Percentiles rank a stretch among this genome's conserved stretches.
These are phyloP conservation scores for Ranitomeya imitator DNA, from an alignment of 2,113 vertebrate species.

Conservation along the genomic window DNA sequence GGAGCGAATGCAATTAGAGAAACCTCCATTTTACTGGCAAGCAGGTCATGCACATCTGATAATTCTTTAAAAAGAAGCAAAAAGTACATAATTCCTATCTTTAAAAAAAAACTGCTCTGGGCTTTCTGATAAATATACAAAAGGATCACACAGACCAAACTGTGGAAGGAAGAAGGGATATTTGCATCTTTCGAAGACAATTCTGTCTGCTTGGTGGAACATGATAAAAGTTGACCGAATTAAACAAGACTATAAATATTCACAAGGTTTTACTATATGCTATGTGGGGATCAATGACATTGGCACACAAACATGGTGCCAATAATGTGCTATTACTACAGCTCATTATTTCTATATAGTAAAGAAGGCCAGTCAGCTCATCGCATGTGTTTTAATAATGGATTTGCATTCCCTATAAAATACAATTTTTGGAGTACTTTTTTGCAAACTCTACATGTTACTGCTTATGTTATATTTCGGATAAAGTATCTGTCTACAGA, in stretches of 20 bases:
- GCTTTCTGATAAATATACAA: not conserved
- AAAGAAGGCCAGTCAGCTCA: not conserved
- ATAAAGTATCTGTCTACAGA: no score
- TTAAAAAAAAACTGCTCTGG: not conserved
- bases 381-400: not conserved
- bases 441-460: not conserved
- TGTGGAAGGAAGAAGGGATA: not conserved
- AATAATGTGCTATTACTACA: not conserved
- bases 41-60: not conserved
- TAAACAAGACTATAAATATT: not conserved
- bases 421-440: not conserved
- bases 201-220: not conserved
- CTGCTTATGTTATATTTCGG: not conserved
- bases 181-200: constrained; percentile 4
- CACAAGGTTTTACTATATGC: not conserved
- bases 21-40: no score
- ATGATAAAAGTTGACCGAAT: not conserved
- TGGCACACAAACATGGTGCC: not conserved
- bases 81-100: no score
- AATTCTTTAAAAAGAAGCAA: not conserved
- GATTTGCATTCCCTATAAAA: not conserved
- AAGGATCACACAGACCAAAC: not conserved
- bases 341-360: not conserved
- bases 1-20: no score
- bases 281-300: not conserved